Base-by-base conservation (phyloP, 2,888 invertebrate genomes). In the Scaptomyza flava region DNA sequence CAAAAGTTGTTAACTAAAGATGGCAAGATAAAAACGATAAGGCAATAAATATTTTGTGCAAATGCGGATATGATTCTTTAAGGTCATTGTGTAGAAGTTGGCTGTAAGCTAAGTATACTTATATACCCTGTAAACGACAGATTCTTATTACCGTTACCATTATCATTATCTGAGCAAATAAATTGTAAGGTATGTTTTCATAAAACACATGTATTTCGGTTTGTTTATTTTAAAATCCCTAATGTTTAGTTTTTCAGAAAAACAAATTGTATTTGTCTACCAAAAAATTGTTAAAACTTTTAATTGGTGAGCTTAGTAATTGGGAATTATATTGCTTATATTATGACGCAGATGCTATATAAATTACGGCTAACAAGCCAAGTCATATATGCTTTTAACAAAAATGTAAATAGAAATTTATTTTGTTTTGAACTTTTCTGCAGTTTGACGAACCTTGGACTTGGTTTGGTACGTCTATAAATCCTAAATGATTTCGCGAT, bases 381-480 rank as follows among this genome's bases (percentile, higher is more conserved):
- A 23, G 23, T 23, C 23, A 12, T 41, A 41, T 30, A 14, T 31
- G 2, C 20, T 38, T 30, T 23, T 17, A 43, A 9, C 23, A 57
- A 45, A 38, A 62, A 20, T 62, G 50, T 43, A 64, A 65, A 63
- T 51, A 31, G 20, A 23, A 45, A 45, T 48, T 41, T 12, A n/a
- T n/a, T 17, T 14, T 7, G 17, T 17, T 62, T 62, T 48, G 38
- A 33, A 33, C 9, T 62, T 33, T 41, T 46, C 38, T 33, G 23
- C 17, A 53, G 36, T 23, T 45, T 67, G 34, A 31, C 36, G 23
- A 54, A 70, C 48, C 60, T 71, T 70, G 71, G 47, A 71, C 71
- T 56, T 71, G 69, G 34, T 20, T 34, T 12, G 20, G 9, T 4
- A 17, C 20, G 36, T 41, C 68, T 9, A 68, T 31, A 47, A 51